phyloP scores from a whole-genome alignment of 2,113 vertebrate species.

The Sminthopsis crassicaudata region DNA sequence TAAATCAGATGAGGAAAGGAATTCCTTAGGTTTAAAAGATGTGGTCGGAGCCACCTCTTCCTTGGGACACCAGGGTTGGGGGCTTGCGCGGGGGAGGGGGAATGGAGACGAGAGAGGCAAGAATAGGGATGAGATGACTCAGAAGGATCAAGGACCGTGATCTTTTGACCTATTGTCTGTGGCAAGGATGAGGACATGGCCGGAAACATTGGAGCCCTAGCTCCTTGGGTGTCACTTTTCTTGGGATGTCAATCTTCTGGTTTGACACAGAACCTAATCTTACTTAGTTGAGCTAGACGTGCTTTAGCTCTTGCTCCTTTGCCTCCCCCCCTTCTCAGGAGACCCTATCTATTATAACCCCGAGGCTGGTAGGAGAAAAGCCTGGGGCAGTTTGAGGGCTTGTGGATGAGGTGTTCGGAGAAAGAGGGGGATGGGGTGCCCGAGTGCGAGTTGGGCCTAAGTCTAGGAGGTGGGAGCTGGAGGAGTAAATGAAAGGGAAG shows the following conservation, averaged over 20 bases:
- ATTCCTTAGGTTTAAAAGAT: not conserved
- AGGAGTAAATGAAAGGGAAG: accelerated
- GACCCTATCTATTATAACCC: not conserved
- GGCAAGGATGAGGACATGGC: not conserved
- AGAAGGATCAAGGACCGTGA: not conserved
- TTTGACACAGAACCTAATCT: not conserved
- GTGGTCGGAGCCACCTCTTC: too few relatives aligned
- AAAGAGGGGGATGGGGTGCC: accelerated
- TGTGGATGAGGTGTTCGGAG: not conserved
- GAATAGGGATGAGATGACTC: not conserved
- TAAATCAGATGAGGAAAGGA: not conserved
- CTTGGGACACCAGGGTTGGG: not conserved
- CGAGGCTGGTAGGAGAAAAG: not conserved
- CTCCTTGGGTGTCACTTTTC: not conserved
- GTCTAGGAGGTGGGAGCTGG: accelerated
- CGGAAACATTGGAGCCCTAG: not conserved
- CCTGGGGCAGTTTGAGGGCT: not conserved
- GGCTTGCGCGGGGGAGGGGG: too few relatives aligned
- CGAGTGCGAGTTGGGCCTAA: accelerated
- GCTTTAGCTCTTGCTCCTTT: not conserved
- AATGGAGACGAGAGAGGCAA: not conserved
- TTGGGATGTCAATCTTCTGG: not conserved
- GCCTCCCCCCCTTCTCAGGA: not conserved
- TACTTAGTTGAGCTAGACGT: not conserved
- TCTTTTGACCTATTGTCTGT: not conserved